Base-by-base conservation (phyloP, 2,797 vertebrate genomes). In the Liasis olivaceus region DNA sequence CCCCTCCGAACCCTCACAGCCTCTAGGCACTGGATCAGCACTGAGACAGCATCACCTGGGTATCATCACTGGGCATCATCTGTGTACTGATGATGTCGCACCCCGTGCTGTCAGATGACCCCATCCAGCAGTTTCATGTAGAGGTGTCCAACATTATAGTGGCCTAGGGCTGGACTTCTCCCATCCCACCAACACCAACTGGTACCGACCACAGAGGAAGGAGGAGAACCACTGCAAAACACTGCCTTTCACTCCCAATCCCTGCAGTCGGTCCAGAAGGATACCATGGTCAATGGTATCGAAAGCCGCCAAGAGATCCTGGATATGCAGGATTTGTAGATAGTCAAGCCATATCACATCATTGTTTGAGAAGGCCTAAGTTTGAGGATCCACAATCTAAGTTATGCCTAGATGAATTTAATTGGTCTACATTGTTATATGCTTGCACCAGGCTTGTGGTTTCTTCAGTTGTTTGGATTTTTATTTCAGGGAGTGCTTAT, bases 401-500 rank as follows among this genome's bases (percentile, higher is more conserved):
- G 13, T 92, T 6, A 13, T 89, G 60, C 0, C 60, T 91, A 93
- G 56, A 51, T 28, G 13, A 89, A 77, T 64, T 6, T 84, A 36
- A 0, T 26, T 54, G 11, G 28, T 36, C 1, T 89, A 56, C 88
- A 63, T 91, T 20, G 26, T 31, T 66, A 66, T 87, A 88, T 89
- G 56, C 20, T 90, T 87, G 15, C 56, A 92, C 22, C 22, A 20
- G 24, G 22, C 95, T 85, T 95, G 15, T 90, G 88, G 4, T 66
- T n/a, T 47, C 89, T 91, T 94, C 36, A 94, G n/a, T 84, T 95
- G 92, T 42, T 86, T 87, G 88, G 90, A 47, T 94, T 81, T 91
- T 86, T 89, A 95, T 95, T 95, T 89, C 92, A 99, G 99, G 99
- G 99, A 0, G 99, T 99, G 87, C 97, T 99, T 94, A 99, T 99